Conservation (phyloP, 2,113 vertebrate species). For the Strix uralensis region DNA sequence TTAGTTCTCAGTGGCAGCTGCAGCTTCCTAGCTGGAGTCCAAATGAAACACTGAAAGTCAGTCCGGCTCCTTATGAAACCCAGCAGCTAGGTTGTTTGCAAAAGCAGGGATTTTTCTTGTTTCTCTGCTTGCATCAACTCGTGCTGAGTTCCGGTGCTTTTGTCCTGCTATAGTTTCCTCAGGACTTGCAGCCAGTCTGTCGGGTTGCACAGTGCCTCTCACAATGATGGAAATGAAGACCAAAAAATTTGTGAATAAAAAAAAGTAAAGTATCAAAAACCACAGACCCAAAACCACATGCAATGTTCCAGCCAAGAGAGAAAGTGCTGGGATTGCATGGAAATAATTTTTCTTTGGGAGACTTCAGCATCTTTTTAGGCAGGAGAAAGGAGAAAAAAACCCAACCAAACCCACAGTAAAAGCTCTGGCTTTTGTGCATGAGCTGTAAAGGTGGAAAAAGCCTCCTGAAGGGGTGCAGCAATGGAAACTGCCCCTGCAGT, state of each 20-base stretch:
- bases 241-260: not conserved
- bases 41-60: conserved; percentile 45
- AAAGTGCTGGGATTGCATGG: conserved; percentile 37
- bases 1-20: not conserved
- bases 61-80: not conserved
- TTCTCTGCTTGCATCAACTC: not conserved
- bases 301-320: not conserved
- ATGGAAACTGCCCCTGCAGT: not conserved
- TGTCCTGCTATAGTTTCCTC: not conserved
- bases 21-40: conserved; percentile 28
- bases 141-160: not conserved
- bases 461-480: not conserved
- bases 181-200: not conserved
- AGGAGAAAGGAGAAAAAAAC: not conserved
- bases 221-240: not conserved
- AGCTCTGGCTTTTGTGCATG: not conserved
- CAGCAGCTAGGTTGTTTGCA: not conserved
- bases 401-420: not conserved
- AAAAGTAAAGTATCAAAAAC: not conserved
- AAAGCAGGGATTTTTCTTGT: not conserved
- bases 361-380: not conserved
- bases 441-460: not conserved
- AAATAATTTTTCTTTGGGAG: conserved; percentile 9
- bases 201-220: not conserved
- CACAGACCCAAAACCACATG: conserved; percentile 28